A percentile compares a stretch with the other conserved stretches of the same genome.
Conservation (phyloP, 2,888 invertebrate genomes). For the Caprella mutica region DNA sequence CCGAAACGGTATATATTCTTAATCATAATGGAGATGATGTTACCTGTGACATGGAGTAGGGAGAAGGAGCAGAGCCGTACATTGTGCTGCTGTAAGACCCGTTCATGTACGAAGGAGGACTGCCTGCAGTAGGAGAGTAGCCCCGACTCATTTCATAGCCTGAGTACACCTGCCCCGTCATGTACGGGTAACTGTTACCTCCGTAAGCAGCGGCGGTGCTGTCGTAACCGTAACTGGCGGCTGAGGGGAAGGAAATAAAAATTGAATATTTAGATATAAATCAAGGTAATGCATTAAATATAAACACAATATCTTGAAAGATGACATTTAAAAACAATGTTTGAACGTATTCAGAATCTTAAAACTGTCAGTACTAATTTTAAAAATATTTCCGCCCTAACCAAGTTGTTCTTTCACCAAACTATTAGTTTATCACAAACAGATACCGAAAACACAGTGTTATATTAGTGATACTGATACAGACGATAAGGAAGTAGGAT, state of each 20-base stretch:
- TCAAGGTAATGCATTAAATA: background rate
- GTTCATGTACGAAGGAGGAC: slow-evolving; percentile 56
- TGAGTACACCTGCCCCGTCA: slow-evolving; percentile 31
- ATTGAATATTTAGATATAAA: background rate
- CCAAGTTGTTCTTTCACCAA: too few relatives aligned
- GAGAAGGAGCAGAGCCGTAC: slow-evolving; percentile 47
- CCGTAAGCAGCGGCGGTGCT: slow-evolving; percentile 27
- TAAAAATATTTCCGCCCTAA: too few relatives aligned
- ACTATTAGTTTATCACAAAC: background rate
- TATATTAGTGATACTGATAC: background rate
- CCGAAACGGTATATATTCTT: too few relatives aligned
- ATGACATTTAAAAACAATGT: too few relatives aligned
- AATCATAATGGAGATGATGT: too few relatives aligned
- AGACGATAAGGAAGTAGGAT: too few relatives aligned
- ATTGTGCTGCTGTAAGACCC: slow-evolving; percentile 54
- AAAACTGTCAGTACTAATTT: too few relatives aligned
- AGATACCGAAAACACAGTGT: background rate
- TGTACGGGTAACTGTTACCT: slow-evolving; percentile 28
- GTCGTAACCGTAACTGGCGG: slow-evolving; percentile 29
- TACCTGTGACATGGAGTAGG: slow-evolving; percentile 33
- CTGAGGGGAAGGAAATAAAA: background rate
- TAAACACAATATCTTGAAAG: too few relatives aligned
- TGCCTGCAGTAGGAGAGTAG: slow-evolving; percentile 38
- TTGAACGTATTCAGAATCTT: too few relatives aligned
- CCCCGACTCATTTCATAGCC: slow-evolving; percentile 38